Percentiles rank a stretch among this genome's conserved stretches.
Evolutionary conservation across 2,797 vertebrate species (phyloP).

Genomic region (Falco naumanni): DNA sequence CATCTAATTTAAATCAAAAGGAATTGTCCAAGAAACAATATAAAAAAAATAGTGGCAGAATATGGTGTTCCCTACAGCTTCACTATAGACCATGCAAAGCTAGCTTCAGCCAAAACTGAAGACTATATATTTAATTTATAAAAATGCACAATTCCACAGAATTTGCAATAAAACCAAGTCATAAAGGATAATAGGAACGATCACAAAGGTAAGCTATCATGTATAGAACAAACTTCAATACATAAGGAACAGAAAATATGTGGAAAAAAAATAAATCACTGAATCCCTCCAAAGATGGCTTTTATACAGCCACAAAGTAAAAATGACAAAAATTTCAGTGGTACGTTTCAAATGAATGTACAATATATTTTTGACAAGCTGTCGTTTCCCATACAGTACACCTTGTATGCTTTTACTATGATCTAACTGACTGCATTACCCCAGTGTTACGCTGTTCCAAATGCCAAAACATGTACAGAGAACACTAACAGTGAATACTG

Average conservation of each 20-base stretch:
- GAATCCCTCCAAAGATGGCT: background rate
- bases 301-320: background rate
- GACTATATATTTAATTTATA: background rate
- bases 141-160: background rate
- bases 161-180: background rate
- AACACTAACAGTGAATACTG: background rate
- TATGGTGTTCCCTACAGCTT: background rate
- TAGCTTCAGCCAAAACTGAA: background rate
- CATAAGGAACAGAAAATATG: background rate
- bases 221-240: background rate
- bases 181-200: background rate
- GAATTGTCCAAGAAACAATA: background rate
- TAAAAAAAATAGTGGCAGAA: background rate
- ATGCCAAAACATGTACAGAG: background rate
- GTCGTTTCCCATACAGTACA: constrained; percentile 1
- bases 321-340: background rate
- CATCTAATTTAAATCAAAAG: background rate
- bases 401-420: background rate
- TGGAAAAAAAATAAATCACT: background rate
- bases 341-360: constrained; percentile 23
- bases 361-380: constrained; percentile 36
- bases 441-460: background rate
- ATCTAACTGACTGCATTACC: constrained; percentile 11
- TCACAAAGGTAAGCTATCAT: background rate
- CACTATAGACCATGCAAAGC: background rate